phyloP scores from a whole-genome alignment of 2,113 vertebrate genomes.

The Picathartes gymnocephalus region DNA sequence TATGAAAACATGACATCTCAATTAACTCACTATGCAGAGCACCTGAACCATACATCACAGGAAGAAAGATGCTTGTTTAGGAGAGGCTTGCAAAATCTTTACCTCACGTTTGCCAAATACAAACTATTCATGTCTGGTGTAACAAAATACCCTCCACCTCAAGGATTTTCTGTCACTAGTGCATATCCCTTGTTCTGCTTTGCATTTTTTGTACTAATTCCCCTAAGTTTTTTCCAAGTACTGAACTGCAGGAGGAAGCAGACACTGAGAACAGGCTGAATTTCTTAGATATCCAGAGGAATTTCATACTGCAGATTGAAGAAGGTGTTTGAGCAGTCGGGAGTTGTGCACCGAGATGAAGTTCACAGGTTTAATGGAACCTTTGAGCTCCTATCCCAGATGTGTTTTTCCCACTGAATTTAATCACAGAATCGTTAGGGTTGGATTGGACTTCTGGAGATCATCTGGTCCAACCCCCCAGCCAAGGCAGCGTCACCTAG shows the following conservation, averaged over 20 bases:
- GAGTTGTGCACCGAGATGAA: not conserved
- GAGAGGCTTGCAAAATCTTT: not conserved
- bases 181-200: not conserved
- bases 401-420: not conserved
- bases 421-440: not conserved
- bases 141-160: not conserved
- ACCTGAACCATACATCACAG: not conserved
- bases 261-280: not conserved
- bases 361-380: not conserved
- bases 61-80: not conserved
- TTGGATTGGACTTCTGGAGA: not conserved
- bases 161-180: not conserved
- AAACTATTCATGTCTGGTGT: not conserved
- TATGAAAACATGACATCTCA: not conserved
- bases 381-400: not conserved
- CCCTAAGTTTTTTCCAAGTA: not conserved
- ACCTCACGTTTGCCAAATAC: not conserved
- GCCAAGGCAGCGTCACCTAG: not conserved
- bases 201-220: not conserved
- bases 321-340: not conserved
- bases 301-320: not conserved
- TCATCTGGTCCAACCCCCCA: not conserved
- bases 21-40: not conserved
- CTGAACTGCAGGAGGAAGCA: not conserved
- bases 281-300: not conserved